Evolutionary conservation across 2,113 vertebrate genomes (phyloP).

Genomic region (Oncorhynchus keta): DNA sequence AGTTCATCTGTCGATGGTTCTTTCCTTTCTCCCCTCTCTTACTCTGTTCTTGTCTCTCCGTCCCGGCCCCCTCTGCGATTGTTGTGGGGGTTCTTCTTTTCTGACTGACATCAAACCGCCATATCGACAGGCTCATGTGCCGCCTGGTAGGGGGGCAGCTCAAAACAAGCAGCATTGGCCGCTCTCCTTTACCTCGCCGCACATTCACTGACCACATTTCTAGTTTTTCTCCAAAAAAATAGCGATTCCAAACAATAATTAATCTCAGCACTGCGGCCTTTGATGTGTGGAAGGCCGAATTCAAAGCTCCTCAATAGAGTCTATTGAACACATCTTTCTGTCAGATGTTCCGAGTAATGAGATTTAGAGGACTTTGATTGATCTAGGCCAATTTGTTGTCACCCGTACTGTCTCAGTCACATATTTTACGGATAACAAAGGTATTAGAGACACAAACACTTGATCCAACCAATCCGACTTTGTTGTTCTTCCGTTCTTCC

Average conservation of each 20-base stretch:
- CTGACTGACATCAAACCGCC: constrained; percentile 72
- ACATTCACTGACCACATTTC: constrained; percentile 58
- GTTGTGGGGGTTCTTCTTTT: constrained; percentile 69
- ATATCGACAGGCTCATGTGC: constrained; percentile 82
- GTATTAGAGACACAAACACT: constrained; percentile 35
- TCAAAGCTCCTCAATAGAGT: constrained; percentile 77
- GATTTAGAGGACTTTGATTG: constrained; percentile 79
- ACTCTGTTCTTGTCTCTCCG: constrained; percentile 68
- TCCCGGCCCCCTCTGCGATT: constrained; percentile 64
- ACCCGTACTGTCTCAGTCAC: constrained; percentile 26
- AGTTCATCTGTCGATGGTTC: constrained; percentile 76
- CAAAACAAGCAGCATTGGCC: constrained; percentile 77
- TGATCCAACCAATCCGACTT: constrained; percentile 56
- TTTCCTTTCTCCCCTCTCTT: constrained; percentile 65
- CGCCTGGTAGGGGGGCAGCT: constrained; percentile 73
- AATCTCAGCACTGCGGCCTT: constrained; percentile 72
- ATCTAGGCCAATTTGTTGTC: constrained; percentile 66
- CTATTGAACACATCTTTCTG: constrained; percentile 74
- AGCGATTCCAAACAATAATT: constrained; percentile 53
- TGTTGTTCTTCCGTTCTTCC: constrained; percentile 54
- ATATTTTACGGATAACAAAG: constrained; percentile 30
- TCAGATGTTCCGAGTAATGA: constrained; percentile 83
- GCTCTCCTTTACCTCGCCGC: constrained; percentile 75
- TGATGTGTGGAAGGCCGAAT: constrained; percentile 81
- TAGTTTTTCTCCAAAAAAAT: constrained; percentile 59